Base-by-base conservation (phyloP, 1,140 invertebrate genomes). In the Macrobrachium nipponense region DNA sequence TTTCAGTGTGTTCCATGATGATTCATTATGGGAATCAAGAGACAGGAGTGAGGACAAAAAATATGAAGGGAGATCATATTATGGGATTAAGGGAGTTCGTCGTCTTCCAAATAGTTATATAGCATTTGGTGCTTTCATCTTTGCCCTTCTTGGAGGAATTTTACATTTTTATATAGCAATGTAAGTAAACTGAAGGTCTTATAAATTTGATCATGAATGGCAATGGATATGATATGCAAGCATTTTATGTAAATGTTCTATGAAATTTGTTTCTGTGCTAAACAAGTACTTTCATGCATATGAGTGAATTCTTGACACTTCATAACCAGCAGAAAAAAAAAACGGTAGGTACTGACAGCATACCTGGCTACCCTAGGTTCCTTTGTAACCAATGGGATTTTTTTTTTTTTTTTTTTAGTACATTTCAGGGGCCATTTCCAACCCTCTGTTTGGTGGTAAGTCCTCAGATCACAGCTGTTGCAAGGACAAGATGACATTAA, bases 41-140 rank as follows among this genome's bases (percentile, higher is more conserved):
- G 82, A 83, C 59, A 75, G 18, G 60, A 77, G 60, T 11, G 72
- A 83, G 64, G 73, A 76, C 23, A n/a, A 76, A 1, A 66, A 66
- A 14, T 76, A 83, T 51, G 44, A 66, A 15, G 72, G 51, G 14
- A 59, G 44, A 8, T 73, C 82, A 8, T 83, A 83, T 59, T 83
- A 83, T 51, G 82, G 82, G 14, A 64, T 83, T 15, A 60, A 51
- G 44, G 73, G 82, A 18, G 20, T 83, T n/a, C 64, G 66, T 18
- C 75, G 76, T n/a, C 20, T 76, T 23, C 73, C 82, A 20, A 83
- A 77, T 61, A 76, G 60, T 15, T 77, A 64, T 73, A 83, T 83
- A 64, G 82, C 82, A 15, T 60, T 73, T 12, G 82, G 82, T 23
- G 73, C 61, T 17, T n/a, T 83, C 2, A 6, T 77, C 27, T 77